Conservation (phyloP, 1,140 invertebrate species). For the Tribolium castaneum region DNA sequence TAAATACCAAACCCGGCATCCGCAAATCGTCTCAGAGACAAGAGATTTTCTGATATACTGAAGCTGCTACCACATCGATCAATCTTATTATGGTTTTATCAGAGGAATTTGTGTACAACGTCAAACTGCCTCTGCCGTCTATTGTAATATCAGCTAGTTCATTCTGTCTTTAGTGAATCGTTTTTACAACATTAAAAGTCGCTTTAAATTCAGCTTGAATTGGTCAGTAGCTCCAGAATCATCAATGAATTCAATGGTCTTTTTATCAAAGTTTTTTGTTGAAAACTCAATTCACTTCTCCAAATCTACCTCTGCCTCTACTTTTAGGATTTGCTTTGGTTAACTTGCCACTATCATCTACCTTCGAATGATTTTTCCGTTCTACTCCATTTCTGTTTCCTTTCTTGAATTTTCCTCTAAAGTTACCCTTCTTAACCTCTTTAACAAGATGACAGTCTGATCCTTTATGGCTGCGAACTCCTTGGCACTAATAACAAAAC, state of each 20-base stretch:
- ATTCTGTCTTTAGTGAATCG: conserved; percentile 4
- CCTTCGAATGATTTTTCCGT: neutral
- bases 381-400: neutral
- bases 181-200: neutral
- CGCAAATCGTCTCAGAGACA: conserved; percentile 33
- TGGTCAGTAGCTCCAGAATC: conserved; percentile 5
- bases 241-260: neutral
- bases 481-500: neutral
- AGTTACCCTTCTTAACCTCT: neutral
- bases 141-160: conserved; percentile 11
- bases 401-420: neutral
- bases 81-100: neutral
- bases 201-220: conserved; percentile 1
- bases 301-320: neutral
- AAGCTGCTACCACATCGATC: conserved; percentile 7
- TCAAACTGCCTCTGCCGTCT: conserved; percentile 14
- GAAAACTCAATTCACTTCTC: neutral
- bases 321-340: neutral
- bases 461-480: neutral
- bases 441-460: neutral
- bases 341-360: neutral
- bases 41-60: conserved; percentile 16
- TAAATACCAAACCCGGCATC: conserved; percentile 19
- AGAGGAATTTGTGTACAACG: neutral
- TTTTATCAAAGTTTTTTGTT: neutral